phyloP scores from a whole-genome alignment of 2,888 invertebrate genomes.

The Drosophila macrospina region DNA sequence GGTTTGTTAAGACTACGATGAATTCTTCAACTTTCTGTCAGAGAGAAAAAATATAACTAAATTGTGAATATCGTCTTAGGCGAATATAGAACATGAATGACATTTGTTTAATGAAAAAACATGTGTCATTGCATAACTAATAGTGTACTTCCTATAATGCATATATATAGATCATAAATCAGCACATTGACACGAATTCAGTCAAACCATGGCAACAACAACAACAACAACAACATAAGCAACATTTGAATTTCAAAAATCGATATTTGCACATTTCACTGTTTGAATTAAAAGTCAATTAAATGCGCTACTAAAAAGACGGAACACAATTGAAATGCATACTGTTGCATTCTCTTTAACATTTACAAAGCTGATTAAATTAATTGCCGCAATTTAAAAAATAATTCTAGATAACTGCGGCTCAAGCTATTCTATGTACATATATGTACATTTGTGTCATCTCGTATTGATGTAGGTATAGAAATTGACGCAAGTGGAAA shows the following conservation, averaged over 20 bases:
- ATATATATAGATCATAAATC: background rate
- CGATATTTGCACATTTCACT: constrained; percentile 30
- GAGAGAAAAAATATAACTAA: background rate
- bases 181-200: background rate
- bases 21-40: constrained; percentile 2
- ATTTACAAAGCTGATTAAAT: constrained; percentile 48
- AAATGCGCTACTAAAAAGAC: constrained; percentile 47
- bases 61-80: background rate
- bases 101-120: background rate
- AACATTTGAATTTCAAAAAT: constrained; percentile 43
- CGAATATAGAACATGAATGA: background rate
- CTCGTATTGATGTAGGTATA: background rate
- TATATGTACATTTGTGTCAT: constrained; percentile 5
- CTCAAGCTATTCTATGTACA: constrained; percentile 12
- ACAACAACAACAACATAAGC: constrained; percentile 16
- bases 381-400: constrained; percentile 71
- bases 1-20: background rate
- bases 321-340: constrained; percentile 59
- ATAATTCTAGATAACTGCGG: constrained; percentile 33
- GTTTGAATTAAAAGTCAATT: constrained; percentile 43
- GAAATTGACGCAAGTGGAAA: constrained; percentile 33
- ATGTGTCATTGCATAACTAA: background rate
- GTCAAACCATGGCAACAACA: constrained; percentile 16
- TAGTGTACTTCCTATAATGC: background rate
- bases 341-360: constrained; percentile 39